A percentile compares a stretch with the other conserved stretches of the same genome.
Conservation (phyloP, 1,140 invertebrate genomes). For the Scaptomyza montana region DNA sequence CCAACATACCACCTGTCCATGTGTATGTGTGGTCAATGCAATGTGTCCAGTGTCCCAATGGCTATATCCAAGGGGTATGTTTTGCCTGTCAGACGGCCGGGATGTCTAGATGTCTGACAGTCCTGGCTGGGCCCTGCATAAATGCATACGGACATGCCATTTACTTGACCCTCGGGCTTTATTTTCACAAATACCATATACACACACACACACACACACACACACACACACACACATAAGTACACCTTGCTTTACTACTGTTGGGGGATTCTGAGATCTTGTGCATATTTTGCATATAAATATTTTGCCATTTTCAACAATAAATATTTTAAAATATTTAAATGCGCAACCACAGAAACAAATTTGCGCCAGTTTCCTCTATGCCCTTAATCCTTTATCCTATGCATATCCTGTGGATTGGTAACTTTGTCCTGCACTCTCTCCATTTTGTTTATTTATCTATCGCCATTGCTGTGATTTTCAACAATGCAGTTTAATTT, state of each 20-base stretch:
- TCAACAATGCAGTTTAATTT: constrained; percentile 74
- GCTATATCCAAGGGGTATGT: constrained; percentile 43
- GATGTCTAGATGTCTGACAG: constrained; percentile 19
- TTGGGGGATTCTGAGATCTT: constrained; percentile 12
- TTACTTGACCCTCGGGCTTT: constrained; percentile 39
- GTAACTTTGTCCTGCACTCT: constrained; percentile 1
- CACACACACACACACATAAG: constrained; percentile 12
- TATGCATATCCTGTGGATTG: not conserved
- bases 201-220: constrained; percentile 19
- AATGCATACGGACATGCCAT: constrained; percentile 46
- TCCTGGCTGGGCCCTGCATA: constrained; percentile 35
- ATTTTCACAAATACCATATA: constrained; percentile 26
- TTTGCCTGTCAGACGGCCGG: constrained; percentile 10
- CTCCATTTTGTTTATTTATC: constrained; percentile 61
- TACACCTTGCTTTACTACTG: not conserved
- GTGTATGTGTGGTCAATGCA: constrained; percentile 27
- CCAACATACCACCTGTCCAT: constrained; percentile 24
- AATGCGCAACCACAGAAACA: constrained; percentile 59
- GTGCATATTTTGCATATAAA: constrained; percentile 70
- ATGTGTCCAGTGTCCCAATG: constrained; percentile 31
- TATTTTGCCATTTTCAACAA: constrained; percentile 73
- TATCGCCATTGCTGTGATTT: constrained; percentile 72
- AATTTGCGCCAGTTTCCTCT: constrained; percentile 29
- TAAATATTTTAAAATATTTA: constrained; percentile 78
- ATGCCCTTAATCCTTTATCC: not conserved